phyloP scores from a whole-genome alignment of 1,140 invertebrate species.

The Zaprionus africanus region DNA sequence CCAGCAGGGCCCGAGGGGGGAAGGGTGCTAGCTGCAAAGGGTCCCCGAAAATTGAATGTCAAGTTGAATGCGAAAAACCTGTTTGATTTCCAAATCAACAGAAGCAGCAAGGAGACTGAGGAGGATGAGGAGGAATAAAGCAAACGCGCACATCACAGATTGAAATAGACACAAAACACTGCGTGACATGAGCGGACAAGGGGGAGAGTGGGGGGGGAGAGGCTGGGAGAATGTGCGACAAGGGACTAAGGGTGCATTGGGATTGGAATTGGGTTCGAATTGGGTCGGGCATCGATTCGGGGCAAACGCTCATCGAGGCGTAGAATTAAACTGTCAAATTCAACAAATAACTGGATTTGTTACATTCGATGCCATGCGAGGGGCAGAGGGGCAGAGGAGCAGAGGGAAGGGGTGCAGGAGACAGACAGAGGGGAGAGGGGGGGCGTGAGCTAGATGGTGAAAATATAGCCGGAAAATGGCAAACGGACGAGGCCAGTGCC shows the following conservation, averaged over 20 bases:
- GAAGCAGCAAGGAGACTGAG: slow-evolving; percentile 1
- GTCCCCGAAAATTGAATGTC: slow-evolving; percentile 64
- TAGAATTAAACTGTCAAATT: slow-evolving; percentile 84
- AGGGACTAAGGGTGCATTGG: background rate
- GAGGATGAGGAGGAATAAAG: slow-evolving; percentile 26
- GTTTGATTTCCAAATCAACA: slow-evolving; percentile 74
- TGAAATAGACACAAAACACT: slow-evolving; percentile 66
- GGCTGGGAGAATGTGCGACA: background rate
- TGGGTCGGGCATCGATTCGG: slow-evolving; percentile 38
- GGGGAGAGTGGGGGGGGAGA: background rate
- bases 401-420: too few relatives aligned
- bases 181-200: slow-evolving; percentile 16
- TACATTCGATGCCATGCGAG: slow-evolving; percentile 37
- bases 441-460: background rate
- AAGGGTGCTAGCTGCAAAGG: background rate
- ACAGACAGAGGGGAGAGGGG: background rate
- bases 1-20: background rate
- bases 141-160: slow-evolving; percentile 52
- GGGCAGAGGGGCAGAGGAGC: background rate
- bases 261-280: slow-evolving; percentile 21
- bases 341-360: slow-evolving; percentile 80
- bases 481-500: background rate
- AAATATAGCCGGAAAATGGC: slow-evolving; percentile 27
- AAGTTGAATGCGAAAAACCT: slow-evolving; percentile 56
- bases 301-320: slow-evolving; percentile 73